These are phyloP conservation scores for Nylanderia fulva DNA, from an alignment of 1,140 invertebrate species.

Conservation along the genomic window DNA sequence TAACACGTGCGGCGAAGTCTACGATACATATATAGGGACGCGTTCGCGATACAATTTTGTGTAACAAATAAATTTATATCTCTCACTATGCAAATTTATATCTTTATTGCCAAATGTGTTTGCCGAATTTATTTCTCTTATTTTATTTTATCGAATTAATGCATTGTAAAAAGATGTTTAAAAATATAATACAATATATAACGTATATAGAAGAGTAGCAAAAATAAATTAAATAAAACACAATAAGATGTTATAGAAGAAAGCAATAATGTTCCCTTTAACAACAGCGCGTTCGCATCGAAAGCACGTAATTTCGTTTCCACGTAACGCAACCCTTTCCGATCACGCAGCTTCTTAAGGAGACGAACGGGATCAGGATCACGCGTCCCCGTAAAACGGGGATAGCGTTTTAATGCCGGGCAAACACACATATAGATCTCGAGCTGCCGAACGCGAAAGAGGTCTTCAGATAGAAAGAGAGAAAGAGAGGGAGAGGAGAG, in stretches of 20 bases:
- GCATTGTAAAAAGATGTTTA: neutral
- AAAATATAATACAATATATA: neutral
- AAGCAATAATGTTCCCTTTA: constrained; percentile 26
- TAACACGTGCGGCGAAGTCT: constrained; percentile 4
- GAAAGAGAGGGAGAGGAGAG: constrained; percentile 25
- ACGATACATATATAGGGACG: neutral
- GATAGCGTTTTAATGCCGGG: constrained; percentile 72
- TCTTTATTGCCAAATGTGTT: neutral
- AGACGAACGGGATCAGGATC: constrained; percentile 59
- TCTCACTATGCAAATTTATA: neutral
- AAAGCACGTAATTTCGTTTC: constrained; percentile 41
- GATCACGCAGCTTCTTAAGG: constrained; percentile 65
- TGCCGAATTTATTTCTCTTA: neutral
- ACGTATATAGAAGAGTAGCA: neutral
- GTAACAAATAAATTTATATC: neutral
- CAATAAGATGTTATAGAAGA: constrained; percentile 3
- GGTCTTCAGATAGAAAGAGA: constrained; percentile 40
- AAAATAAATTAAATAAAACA: neutral
- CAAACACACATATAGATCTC: constrained; percentile 69
- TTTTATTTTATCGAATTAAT: constrained; percentile 2
- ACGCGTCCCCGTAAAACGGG: constrained; percentile 66
- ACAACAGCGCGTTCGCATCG: neutral
- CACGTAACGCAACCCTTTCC: constrained; percentile 15
- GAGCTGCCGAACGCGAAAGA: constrained; percentile 52
- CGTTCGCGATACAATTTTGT: neutral